phyloP scores from a whole-genome alignment of 2,888 invertebrate genomes.

The Hirtodrosophila duncani region DNA sequence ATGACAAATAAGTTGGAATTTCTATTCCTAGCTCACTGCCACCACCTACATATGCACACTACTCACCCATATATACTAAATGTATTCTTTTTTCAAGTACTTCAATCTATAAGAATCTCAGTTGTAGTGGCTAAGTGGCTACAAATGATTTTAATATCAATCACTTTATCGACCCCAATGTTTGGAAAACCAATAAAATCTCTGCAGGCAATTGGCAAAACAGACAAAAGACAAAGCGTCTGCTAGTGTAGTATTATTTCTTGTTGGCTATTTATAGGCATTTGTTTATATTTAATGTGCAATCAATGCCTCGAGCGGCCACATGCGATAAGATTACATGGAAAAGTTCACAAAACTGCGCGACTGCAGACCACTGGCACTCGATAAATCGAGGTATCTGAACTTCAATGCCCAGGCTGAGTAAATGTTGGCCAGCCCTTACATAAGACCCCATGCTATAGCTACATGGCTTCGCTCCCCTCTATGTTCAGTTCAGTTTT shows the following conservation, averaged over 20 bases:
- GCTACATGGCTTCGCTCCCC: background rate
- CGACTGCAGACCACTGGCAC: constrained; percentile 16
- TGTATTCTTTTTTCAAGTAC: too few relatives aligned
- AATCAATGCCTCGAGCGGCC: constrained; percentile 39
- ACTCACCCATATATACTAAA: too few relatives aligned
- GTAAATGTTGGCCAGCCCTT: constrained; percentile 4
- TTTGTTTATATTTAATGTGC: constrained; percentile 59
- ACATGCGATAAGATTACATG: constrained; percentile 53
- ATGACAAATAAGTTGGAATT: too few relatives aligned
- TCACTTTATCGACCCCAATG: background rate
- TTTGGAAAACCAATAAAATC: constrained; percentile 7
- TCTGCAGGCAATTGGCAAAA: constrained; percentile 2
- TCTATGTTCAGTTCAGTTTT: constrained; percentile 10
- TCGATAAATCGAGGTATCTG: constrained; percentile 36
- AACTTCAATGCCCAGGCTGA: background rate
- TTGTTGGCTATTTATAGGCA: constrained; percentile 49
- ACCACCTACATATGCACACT: too few relatives aligned
- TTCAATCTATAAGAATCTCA: too few relatives aligned
- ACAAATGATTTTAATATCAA: too few relatives aligned
- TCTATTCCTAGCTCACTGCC: too few relatives aligned
- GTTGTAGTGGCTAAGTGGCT: too few relatives aligned
- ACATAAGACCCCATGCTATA: constrained; percentile 7
- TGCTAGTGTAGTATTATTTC: constrained; percentile 8
- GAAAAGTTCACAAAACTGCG: constrained; percentile 23
- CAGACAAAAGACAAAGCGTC: constrained; percentile 27